Percentiles rank a stretch among this genome's conserved stretches.
phyloP scores from a whole-genome alignment of 2,113 vertebrate species.

The Oreochromis tanganicae region DNA sequence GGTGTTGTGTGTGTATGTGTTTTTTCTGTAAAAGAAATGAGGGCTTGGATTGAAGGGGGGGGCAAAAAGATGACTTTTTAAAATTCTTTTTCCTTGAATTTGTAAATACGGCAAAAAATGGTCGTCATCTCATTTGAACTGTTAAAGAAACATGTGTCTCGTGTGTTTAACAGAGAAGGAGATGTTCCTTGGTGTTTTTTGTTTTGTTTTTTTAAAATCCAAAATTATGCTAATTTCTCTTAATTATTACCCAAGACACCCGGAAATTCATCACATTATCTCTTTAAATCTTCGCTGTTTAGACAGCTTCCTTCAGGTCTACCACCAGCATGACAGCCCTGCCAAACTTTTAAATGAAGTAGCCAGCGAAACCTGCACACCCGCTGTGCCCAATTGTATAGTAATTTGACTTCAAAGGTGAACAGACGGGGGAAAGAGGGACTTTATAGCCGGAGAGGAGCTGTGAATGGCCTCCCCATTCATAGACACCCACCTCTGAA shows the following conservation, averaged over 20 bases:
- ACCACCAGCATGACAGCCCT: constrained; percentile 43
- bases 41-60: background rate
- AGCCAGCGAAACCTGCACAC: constrained; percentile 69
- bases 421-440: constrained; percentile 15
- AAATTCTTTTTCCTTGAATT: background rate
- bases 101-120: background rate
- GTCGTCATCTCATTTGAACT: background rate
- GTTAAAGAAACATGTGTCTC: background rate
- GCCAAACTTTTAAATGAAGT: constrained; percentile 74
- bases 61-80: background rate
- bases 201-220: rapidly evolving
- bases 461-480: constrained; percentile 51
- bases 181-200: background rate
- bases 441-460: constrained; percentile 70
- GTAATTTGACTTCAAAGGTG: constrained; percentile 75
- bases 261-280: constrained; percentile 58
- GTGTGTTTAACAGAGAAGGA: background rate
- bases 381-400: constrained; percentile 66
- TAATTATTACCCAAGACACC: constrained; percentile 63
- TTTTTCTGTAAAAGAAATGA: background rate
- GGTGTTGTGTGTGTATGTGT: background rate
- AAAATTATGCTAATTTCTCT: constrained; percentile 63
- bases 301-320: constrained; percentile 24
- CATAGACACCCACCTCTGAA: constrained; percentile 30
- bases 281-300: constrained; percentile 59